Percentiles rank a stretch among this genome's conserved stretches.
Evolutionary conservation across 2,888 invertebrate species (phyloP).

Genomic region (Sepiola atlantica): DNA sequence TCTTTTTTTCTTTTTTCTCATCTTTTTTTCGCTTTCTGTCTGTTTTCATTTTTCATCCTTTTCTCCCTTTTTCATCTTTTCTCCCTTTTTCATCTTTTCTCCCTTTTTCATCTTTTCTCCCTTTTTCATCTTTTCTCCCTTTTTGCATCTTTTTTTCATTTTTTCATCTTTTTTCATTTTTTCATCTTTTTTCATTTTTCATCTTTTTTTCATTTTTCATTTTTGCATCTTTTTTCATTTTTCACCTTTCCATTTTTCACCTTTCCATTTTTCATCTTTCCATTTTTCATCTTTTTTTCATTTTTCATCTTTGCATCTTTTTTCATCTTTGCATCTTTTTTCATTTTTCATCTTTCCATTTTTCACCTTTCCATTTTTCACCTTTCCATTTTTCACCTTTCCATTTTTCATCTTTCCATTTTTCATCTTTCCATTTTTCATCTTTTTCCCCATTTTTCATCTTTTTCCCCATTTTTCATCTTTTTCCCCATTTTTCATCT

Average conservation of each 20-base stretch:
- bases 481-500: too few species aligned
- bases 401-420: background rate
- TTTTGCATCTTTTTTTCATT: background rate
- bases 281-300: background rate
- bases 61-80: background rate
- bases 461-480: too few species aligned
- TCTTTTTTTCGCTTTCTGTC: too few species aligned
- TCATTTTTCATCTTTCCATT: too few species aligned
- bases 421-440: background rate
- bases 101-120: background rate
- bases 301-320: background rate
- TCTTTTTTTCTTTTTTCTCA: too few species aligned
- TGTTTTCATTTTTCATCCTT: too few species aligned
- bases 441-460: background rate
- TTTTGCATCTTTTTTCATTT: background rate
- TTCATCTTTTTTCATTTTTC: background rate
- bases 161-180: background rate
- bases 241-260: background rate
- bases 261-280: background rate
- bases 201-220: background rate
- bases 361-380: too few species aligned
- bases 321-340: background rate
- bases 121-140: background rate
- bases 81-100: background rate
- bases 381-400: too few species aligned